Evolutionary conservation across 2,797 vertebrate species (phyloP), one percentile per base, ranked within the genome.

Genomic region (Botia almorhae): DNA sequence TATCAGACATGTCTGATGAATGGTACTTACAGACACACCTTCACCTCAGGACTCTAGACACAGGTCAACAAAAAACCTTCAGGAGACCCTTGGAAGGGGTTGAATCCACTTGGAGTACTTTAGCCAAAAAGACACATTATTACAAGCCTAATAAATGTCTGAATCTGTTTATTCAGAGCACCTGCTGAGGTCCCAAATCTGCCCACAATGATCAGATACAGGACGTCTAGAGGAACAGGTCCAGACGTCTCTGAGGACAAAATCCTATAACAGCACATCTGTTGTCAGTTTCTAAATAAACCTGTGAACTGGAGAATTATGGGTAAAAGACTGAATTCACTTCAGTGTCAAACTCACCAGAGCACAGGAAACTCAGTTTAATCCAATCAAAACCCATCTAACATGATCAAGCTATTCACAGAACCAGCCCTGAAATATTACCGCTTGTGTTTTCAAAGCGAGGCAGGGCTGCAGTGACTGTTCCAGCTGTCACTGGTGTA

Each of bases 401-500:
- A 46, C 36, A 48, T 61, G 39, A 29, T 69, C 36, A 14, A 48
- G 75, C 74, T 74, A 74, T 70, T 71, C 67, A 61, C 58, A 81
- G 63, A n/a, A 29, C 39, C 46, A 26, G 46, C 65, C 46, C 60
- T 69, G 33, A 68, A 69, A 75, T 55, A 86, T 55, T 60, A 29
- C 55, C 8, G 58, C 17, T 61, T 73, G 60, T 16, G 36, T 48
- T 16, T 60, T 61, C 46, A 33, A 60, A 74, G 13, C 14, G 17
- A 77, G 74, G 23, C 7, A 13, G 36, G 60, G 16, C 68, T 48
- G 77, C 69, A 68, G 50, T 51, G 58, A 19, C 46, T 83, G 69
- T 81, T 64, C 56, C 55, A 58, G 73, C 82, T 83, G 82, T 81
- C 82, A 81, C 72, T 82, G 75, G 26, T 74, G 76, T 80, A 80